Base-by-base conservation (phyloP, 1,140 invertebrate genomes). In the Panulirus ornatus region DNA sequence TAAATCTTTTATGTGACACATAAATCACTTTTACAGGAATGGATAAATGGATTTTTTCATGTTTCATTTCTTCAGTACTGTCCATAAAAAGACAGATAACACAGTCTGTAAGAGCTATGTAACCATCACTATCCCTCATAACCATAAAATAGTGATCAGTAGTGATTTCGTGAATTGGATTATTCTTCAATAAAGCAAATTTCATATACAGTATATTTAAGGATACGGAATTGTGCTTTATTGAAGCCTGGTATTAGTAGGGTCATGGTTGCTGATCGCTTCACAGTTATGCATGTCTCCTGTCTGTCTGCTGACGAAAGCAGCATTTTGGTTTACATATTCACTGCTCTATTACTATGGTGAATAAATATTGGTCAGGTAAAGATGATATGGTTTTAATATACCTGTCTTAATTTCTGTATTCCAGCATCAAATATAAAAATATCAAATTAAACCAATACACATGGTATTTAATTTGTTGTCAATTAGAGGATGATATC, bases 281-380 rank as follows among this genome's bases (percentile, higher is more conserved):
- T 71, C 51, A 88, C 66, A 73, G 38, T 82, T 89, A 73, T 91
- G 78, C 84, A 86, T 91, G 84, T 91, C 83, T 86, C 58, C 78
- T 91, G 89, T 85, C 89, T 90, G 73, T 90, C 83, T 75, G 89
- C 54, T 78, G 89, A 86, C 63, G 79, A 89, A 91, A 40, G 66
- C 79, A 91, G 79, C 84, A 91, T 90, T 82, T 91, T 86, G 84
- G 78, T 91, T 86, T 87, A 86, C 78, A 86, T 90, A 91, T 87
- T 82, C 84, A 91, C 84, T 86, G 76, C 84, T 91, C 84, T 91
- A 91, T 87, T 86, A 86, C 76, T 91, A 91, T 86, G 84, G 73
- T 91, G 78, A 86, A 85, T 91, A 91, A 82, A 91, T 81, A 86
- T 86, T 91, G 84, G 75, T 86, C 83, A 91, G 84, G 76, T 89